Evolutionary conservation across 2,113 vertebrate genomes (phyloP).

Genomic region (Prunella fulvescens): DNA sequence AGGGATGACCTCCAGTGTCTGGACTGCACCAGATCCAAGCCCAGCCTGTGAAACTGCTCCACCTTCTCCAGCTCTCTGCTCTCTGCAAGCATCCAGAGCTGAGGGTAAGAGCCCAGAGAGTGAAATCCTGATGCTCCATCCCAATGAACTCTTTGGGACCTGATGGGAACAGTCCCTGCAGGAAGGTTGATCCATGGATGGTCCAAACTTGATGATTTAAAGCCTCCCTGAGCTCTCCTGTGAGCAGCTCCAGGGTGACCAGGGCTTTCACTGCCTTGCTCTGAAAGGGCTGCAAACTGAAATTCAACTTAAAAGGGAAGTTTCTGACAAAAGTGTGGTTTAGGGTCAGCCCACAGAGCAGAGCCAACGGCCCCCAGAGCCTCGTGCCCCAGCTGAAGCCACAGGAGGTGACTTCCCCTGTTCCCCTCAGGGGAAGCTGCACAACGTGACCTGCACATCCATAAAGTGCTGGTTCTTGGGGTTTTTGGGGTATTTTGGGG

Average conservation of each 20-base stretch:
- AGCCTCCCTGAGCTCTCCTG: neutral
- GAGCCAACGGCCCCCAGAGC: neutral
- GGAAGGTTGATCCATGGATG: neutral
- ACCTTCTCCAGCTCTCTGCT: neutral
- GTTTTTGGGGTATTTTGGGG: neutral
- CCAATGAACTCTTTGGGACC: neutral
- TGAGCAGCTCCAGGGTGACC: fast-evolving
- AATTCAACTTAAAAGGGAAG: neutral
- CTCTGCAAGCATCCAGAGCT: neutral
- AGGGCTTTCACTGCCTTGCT: neutral
- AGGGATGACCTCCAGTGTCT: neutral
- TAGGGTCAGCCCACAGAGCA: neutral
- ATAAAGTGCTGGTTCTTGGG: neutral
- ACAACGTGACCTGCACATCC: fast-evolving
- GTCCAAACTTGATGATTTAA: neutral
- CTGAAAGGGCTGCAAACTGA: neutral
- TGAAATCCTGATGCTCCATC: neutral
- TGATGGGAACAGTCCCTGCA: neutral
- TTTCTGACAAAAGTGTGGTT: neutral
- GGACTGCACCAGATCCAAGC: neutral
- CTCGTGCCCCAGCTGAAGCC: neutral
- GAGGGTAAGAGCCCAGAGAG: neutral
- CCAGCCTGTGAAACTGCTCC: fast-evolving
- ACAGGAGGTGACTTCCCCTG: neutral
- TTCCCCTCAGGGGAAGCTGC: neutral